Conservation (phyloP, 2,888 invertebrate species). For the Epistrophe eligans region DNA sequence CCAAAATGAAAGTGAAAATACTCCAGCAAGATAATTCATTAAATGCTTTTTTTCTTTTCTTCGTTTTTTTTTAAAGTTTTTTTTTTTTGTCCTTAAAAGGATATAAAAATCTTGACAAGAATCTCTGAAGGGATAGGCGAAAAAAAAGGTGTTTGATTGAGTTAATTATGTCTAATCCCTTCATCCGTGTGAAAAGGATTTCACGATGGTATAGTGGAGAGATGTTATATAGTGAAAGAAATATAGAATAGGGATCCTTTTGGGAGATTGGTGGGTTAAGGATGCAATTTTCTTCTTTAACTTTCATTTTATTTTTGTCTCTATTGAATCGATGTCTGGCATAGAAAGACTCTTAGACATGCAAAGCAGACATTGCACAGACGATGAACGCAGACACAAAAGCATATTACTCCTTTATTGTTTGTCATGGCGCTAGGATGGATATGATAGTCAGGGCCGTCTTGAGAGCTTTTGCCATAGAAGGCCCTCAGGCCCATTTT, state of each 20-base stretch:
- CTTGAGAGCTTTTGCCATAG: not conserved
- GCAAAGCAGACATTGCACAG: constrained; percentile 36
- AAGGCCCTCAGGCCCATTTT: too few relatives aligned
- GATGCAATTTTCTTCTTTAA: constrained; percentile 36
- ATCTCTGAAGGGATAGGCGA: not conserved
- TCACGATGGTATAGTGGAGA: not conserved
- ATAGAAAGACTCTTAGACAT: constrained; percentile 45
- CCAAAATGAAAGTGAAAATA: constrained; percentile 49
- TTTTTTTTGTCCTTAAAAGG: constrained; percentile 19
- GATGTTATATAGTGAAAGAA: not conserved
- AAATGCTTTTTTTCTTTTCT: constrained; percentile 14
- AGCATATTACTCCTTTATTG: not conserved
- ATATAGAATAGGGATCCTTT: constrained; percentile 5
- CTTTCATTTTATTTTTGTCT: not conserved
- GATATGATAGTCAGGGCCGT: not conserved
- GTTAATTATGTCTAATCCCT: constrained; percentile 64
- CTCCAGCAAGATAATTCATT: constrained; percentile 50
- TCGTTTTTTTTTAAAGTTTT: not conserved
- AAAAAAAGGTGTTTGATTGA: constrained; percentile 59
- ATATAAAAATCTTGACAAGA: constrained; percentile 24
- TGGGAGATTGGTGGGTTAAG: constrained; percentile 5
- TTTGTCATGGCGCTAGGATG: not conserved
- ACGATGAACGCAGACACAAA: constrained; percentile 21
- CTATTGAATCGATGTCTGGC: constrained; percentile 48
- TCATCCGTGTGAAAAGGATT: constrained; percentile 56